Conservation (phyloP, 2,888 invertebrate species). For the Lydus trimaculatus region DNA sequence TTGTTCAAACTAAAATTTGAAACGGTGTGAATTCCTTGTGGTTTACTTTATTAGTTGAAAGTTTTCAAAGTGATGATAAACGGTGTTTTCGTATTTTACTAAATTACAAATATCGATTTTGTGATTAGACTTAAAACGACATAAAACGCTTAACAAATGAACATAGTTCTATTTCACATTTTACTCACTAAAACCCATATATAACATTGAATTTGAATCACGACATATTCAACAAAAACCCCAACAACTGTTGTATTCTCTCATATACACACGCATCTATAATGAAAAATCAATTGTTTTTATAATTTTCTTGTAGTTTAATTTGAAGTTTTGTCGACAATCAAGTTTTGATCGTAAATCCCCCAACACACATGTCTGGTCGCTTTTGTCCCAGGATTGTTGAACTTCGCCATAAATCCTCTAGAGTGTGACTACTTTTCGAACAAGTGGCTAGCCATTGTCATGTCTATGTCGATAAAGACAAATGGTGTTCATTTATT, state of each 20-base stretch:
- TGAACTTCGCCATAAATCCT: slow-evolving; percentile 27
- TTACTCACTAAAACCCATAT: too few species aligned
- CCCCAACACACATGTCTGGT: slow-evolving; percentile 12
- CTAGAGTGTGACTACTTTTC: slow-evolving; percentile 19
- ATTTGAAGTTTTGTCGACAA: slow-evolving; percentile 20
- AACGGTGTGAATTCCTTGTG: too few species aligned
- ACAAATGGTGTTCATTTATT: slow-evolving; percentile 26
- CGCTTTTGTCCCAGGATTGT: not conserved
- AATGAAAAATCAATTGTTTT: too few species aligned
- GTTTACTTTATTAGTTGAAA: not conserved
- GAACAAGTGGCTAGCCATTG: slow-evolving; percentile 18
- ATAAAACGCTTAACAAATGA: too few species aligned
- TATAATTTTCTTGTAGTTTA: slow-evolving; percentile 11
- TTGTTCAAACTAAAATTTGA: too few species aligned
- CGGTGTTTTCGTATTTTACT: slow-evolving; percentile 9
- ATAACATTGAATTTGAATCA: too few species aligned
- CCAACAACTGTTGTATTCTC: too few species aligned
- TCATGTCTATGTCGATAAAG: slow-evolving; percentile 30
- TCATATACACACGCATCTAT: too few species aligned
- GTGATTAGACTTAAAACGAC: slow-evolving; percentile 18
- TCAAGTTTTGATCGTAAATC: slow-evolving; percentile 16
- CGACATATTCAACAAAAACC: too few species aligned
- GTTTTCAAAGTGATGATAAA: slow-evolving; percentile 13
- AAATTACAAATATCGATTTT: slow-evolving; percentile 23
- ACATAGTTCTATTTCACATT: too few species aligned